Base-by-base conservation (phyloP, 2,888 invertebrate species). In the Pilophorus perplexus region DNA sequence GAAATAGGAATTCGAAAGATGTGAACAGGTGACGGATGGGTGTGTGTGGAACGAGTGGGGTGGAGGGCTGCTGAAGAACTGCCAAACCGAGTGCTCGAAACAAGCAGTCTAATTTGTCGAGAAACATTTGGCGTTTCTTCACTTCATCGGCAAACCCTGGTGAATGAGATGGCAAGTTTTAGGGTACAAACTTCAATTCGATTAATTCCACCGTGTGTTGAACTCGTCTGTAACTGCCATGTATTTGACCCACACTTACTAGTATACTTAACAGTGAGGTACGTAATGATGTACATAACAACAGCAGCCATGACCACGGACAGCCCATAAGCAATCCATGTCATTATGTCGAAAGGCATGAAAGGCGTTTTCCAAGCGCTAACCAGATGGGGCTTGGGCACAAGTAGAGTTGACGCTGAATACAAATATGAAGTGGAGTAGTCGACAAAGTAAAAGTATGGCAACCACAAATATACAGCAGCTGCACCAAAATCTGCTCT, bases 11-110 rank as follows among this genome's bases (percentile, higher is more conserved):
- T 38, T 70, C 70, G 52, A 65, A 70, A 12, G 70, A 67, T 12
- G 70, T 70, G 65, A 70, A 70, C 12, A 70, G 67, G 50, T 70
- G 66, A 28, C 68, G 33, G n/a, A 64, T 68, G 10, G 70, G 70
- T 16, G 68, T 67, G 28, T 68, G 59, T n/a, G 67, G 68, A 8
- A 68, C 67, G 10, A 70, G 25, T 1, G 59, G 38, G 8, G 68
- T 67, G 38, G 57, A 55, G 4, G 70, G 70, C 42, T 68, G 67
- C 20, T 70, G 70, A 28, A 68, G 64, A 23, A 68, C 67, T 0
- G 66, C 64, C 16, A 70, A 25, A 3, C 68, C 68, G 5, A 70
- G n/a, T 8, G 68, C 52, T 33, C 70, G 64, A 16, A 70, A 48
- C 20, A 28, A 14, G 20, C 64, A 62, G 42, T 70, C 70, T 4